Base-by-base conservation (phyloP, 2,888 invertebrate genomes). In the Spodoptera exigua region DNA sequence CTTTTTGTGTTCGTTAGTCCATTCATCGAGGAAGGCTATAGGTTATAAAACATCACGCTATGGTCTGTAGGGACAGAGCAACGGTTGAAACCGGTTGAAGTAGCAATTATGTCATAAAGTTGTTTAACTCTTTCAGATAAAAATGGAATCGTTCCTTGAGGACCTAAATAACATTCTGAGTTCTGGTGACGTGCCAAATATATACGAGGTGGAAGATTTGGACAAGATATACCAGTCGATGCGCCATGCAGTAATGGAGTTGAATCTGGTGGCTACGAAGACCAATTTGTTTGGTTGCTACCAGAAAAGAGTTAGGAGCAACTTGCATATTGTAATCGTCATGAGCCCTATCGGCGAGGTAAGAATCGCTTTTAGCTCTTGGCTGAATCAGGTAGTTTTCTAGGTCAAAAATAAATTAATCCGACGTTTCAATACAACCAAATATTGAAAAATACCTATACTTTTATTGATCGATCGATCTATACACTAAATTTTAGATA, bases 111-210 rank as follows among this genome's bases (percentile, higher is more conserved):
- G n/a, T n/a, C n/a, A n/a, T n/a, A n/a, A n/a, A n/a, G n/a, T n/a
- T n/a, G n/a, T n/a, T n/a, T n/a, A n/a, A 21, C 21, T 27, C 7
- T 27, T 37, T 40, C 89, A 98, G 96, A 97, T 98, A 49, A 98
- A 98, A 95, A 96, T 96, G 90, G 98, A 98, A 81, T 95, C 96
- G 0, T 98, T 98, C 88, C 93, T 98, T 48, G 98, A 98, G 86
- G 98, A 98, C 79, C 93, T 98, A 44, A 98, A 98, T 89, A 98
- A 98, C 81, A 95, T 98, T 51, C 87, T 98, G 18, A 98, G 98
- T 83, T 97, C 97, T 10, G 98, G 98, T 0, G 98, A 98, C 85
- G 97, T 98, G 2, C 98, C 98, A 0, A 98, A 98, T 82, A 96
- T 98, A 16, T 98, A 97, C 86, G 96, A 97, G 53, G 95, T 96